Percentiles rank a stretch among this genome's conserved stretches.
Evolutionary conservation across 2,888 invertebrate species (phyloP).

Genomic region (Drosophila helvetica): DNA sequence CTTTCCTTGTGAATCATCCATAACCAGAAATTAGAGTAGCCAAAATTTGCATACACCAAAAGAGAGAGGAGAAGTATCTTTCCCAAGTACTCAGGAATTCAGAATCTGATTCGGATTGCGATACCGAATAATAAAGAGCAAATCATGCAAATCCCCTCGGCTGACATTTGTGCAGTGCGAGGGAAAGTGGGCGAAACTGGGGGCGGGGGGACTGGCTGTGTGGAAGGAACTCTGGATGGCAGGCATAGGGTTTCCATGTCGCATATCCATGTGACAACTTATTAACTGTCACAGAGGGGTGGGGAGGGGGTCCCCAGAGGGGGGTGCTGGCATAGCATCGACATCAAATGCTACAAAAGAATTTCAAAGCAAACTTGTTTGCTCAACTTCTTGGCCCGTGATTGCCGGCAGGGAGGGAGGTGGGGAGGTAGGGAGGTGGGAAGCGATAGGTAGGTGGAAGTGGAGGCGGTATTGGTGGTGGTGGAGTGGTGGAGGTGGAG

Average conservation of each 20-base stretch:
- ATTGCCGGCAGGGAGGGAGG: slow-evolving; percentile 27
- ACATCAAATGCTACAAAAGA: slow-evolving; percentile 56
- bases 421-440: slow-evolving; percentile 18
- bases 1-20: background rate
- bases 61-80: slow-evolving; percentile 24
- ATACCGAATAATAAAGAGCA: slow-evolving; percentile 51
- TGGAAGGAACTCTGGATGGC: slow-evolving; percentile 27
- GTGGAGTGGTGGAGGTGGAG: slow-evolving; percentile 27
- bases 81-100: slow-evolving; percentile 36
- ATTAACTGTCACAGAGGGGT: slow-evolving; percentile 49
- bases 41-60: slow-evolving; percentile 51
- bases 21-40: slow-evolving; percentile 15
- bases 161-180: slow-evolving; percentile 43
- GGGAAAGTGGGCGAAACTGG: slow-evolving; percentile 40
- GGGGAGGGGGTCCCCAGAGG: background rate
- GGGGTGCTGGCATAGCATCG: slow-evolving; percentile 40
- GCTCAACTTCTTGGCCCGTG: slow-evolving; percentile 42
- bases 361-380: slow-evolving; percentile 73
- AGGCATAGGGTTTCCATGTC: slow-evolving; percentile 49
- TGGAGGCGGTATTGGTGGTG: slow-evolving; percentile 4
- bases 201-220: slow-evolving; percentile 6
- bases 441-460: slow-evolving; percentile 8
- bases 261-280: slow-evolving; percentile 46
- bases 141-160: slow-evolving; percentile 36
- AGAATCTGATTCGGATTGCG: slow-evolving; percentile 39